Evolutionary conservation across 2,113 vertebrate species (phyloP), one percentile per base, ranked within the genome.

Genomic region (Zapornia atra): DNA sequence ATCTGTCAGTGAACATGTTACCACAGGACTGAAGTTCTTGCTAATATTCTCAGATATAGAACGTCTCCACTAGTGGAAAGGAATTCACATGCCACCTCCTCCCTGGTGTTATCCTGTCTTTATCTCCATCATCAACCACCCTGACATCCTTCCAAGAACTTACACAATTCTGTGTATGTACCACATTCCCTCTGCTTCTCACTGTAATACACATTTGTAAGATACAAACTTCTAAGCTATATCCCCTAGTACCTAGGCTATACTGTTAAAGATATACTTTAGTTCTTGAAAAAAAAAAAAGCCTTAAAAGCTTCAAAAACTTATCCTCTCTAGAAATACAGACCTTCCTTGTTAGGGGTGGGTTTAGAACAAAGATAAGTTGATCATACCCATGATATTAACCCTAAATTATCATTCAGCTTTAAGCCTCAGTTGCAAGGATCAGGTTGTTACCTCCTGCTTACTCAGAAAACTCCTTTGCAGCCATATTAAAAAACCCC

Each of bases 1-100:
- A 51, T 19, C 29, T 34, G 57, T 28, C 51, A 64, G 24, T 29
- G 51, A 92, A 66, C 82, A 59, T 28, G 60, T 77, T 66, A 56
- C 42, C 72, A 90, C 88, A 95, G 24, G 78, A 87, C 54, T 50
- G 16, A 77, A 66, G 29, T 29, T 63, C 42, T n/a, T n/a, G n/a
- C n/a, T n/a, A n/a, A n/a, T n/a, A n/a, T n/a, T n/a, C n/a, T n/a
- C n/a, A n/a, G n/a, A n/a, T n/a, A n/a, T n/a, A n/a, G 59, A 76
- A 94, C 33, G 3, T 46, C 19, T 89, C 21, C 46, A 48, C 48
- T 9, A 86, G 86, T 8, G 24, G 82, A 96, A 96, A 91, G 70
- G 66, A 96, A 96, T 93, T 85, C 54, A 73, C 12, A 36, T 0
- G 29, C 40, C 86, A 21, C 26, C 28, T 82, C 51, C 75, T 90